phyloP scores from a whole-genome alignment of 2,888 invertebrate genomes.

The Hypselothyrea guttata region DNA sequence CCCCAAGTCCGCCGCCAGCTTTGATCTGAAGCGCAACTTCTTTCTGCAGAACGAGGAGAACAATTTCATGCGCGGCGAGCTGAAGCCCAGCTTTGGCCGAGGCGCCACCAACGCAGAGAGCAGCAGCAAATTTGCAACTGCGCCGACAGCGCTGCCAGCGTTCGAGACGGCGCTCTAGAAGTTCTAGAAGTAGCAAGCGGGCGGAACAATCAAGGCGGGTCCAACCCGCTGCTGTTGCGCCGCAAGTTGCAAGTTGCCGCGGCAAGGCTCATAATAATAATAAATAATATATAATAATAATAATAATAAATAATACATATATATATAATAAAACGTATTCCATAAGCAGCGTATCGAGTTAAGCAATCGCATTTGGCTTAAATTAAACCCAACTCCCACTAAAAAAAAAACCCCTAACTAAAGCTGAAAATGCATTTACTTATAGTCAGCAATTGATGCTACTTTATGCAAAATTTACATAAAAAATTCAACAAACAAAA shows the following conservation, averaged over 20 bases:
- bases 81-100: slow-evolving; percentile 67
- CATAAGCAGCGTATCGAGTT: slow-evolving; percentile 56
- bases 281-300: slow-evolving; percentile 33
- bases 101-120: slow-evolving; percentile 27
- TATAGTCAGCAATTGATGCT: slow-evolving; percentile 67
- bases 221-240: slow-evolving; percentile 54
- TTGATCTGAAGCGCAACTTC: slow-evolving; percentile 81
- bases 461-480: slow-evolving; percentile 73
- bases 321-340: slow-evolving; percentile 44
- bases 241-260: too few relatives aligned
- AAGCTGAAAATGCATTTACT: slow-evolving; percentile 62
- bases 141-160: slow-evolving; percentile 65
- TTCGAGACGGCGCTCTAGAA: slow-evolving; percentile 77
- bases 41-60: slow-evolving; percentile 82
- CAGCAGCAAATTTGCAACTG: slow-evolving; percentile 49
- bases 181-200: too few relatives aligned
- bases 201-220: slow-evolving; percentile 50
- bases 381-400: slow-evolving; percentile 13
- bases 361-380: slow-evolving; percentile 57
- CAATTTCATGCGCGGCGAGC: slow-evolving; percentile 82
- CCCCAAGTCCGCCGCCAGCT: slow-evolving; percentile 63
- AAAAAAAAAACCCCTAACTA: not conserved
- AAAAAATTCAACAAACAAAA: slow-evolving; percentile 13
- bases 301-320: slow-evolving; percentile 20
- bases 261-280: slow-evolving; percentile 12